phyloP scores from a whole-genome alignment of 1,140 invertebrate genomes.

The Eumeta japonica region DNA sequence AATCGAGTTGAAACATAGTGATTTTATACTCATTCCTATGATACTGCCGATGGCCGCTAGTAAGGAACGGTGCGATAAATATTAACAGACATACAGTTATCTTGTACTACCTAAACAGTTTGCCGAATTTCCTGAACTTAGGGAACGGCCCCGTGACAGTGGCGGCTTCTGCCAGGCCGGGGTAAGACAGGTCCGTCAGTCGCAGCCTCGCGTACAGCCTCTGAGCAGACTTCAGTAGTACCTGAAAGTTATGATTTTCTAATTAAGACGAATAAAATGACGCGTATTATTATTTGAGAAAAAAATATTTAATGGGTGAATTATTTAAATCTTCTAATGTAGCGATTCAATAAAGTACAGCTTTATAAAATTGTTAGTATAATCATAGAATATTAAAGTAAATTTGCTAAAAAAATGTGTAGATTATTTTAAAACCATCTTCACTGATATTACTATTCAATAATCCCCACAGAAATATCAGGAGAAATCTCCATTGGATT shows the following conservation, averaged over 20 bases:
- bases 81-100: too few species aligned
- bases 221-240: constrained; percentile 3
- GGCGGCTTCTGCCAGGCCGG: constrained; percentile 7
- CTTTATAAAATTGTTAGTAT: too few species aligned
- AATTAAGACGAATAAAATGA: not conserved
- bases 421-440: too few species aligned
- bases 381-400: too few species aligned
- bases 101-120: constrained; percentile 5
- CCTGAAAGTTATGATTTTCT: not conserved
- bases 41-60: too few species aligned
- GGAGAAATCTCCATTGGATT: too few species aligned
- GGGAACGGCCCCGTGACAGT: not conserved
- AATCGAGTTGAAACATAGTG: not conserved
- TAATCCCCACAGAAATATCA: too few species aligned
- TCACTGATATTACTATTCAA: too few species aligned
- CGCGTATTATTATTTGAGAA: not conserved
- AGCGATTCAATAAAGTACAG: too few species aligned
- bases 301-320: not conserved
- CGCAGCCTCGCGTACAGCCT: constrained; percentile 4
- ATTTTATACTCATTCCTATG: too few species aligned
- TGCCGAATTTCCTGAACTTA: not conserved
- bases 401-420: too few species aligned
- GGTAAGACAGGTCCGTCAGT: constrained; percentile 4
- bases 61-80: not conserved
- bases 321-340: too few species aligned